These are phyloP conservation scores for Leptinotarsa lineolata DNA, from an alignment of 1,140 invertebrate genomes.

Conservation along the genomic window DNA sequence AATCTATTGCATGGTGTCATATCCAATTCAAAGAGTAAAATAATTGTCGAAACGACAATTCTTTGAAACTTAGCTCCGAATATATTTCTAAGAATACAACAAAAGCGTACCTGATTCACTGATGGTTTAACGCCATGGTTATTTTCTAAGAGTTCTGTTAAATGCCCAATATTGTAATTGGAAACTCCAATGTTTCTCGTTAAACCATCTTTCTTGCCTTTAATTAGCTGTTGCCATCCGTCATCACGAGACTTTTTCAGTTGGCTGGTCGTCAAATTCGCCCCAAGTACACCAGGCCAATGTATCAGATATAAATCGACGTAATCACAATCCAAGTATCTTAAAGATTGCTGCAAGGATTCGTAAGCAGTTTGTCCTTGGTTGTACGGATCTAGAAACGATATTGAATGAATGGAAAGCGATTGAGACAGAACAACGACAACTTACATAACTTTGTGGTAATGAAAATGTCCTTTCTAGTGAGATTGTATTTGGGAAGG, in stretches of 20 bases:
- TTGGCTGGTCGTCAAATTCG: conserved; percentile 24
- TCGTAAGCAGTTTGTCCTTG: conserved; percentile 65
- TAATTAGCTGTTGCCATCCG: conserved; percentile 72
- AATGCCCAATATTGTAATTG: conserved; percentile 76
- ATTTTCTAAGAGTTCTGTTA: conserved; percentile 68
- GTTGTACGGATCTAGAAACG: conserved; percentile 65
- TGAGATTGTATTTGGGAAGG: conserved; percentile 66
- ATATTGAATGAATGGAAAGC: not conserved
- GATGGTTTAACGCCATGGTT: conserved; percentile 66
- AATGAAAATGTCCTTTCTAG: conserved; percentile 75
- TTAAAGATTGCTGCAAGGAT: conserved; percentile 69
- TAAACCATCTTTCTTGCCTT: conserved; percentile 65
- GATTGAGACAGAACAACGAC: too few relatives aligned
- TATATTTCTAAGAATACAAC: too few relatives aligned
- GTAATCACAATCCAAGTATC: conserved; percentile 69
- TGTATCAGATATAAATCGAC: conserved; percentile 87
- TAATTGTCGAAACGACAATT: too few relatives aligned
- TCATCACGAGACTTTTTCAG: conserved; percentile 49
- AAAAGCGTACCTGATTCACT: conserved; percentile 73
- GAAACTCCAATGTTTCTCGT: conserved; percentile 81
- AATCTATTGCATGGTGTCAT: too few relatives aligned
- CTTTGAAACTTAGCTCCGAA: too few relatives aligned
- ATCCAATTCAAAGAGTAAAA: too few relatives aligned
- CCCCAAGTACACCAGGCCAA: conserved; percentile 71
- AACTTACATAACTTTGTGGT: conserved; percentile 74